Evolutionary conservation across 2,888 invertebrate species (phyloP).

Genomic region (Tipula lateralis): DNA sequence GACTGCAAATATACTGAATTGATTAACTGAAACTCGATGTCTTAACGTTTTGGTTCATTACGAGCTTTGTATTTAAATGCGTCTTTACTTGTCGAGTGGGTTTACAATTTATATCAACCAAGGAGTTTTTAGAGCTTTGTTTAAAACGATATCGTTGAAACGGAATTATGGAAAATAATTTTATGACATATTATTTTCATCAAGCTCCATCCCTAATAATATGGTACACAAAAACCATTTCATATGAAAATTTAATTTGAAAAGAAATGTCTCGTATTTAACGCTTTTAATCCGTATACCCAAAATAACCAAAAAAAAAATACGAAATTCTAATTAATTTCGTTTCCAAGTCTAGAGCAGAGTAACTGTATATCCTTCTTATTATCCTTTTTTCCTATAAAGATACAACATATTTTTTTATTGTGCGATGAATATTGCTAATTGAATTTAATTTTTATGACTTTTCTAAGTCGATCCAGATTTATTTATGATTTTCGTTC

Average conservation of each 20-base stretch:
- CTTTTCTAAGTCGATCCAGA: neutral
- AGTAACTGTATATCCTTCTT: neutral
- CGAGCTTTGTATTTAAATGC: too few species aligned
- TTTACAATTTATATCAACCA: too few species aligned
- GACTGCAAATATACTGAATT: too few species aligned
- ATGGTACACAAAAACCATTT: neutral
- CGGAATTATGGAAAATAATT: neutral
- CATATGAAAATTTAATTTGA: neutral
- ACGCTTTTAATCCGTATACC: constrained; percentile 19
- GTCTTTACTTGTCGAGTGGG: too few species aligned
- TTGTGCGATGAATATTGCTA: neutral
- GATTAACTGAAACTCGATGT: too few species aligned
- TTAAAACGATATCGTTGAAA: neutral
- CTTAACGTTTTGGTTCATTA: too few species aligned
- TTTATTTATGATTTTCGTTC: neutral
- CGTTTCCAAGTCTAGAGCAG: neutral
- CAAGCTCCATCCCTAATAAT: neutral
- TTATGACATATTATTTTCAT: neutral
- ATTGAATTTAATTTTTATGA: constrained; percentile 24
- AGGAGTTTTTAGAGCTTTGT: too few species aligned
- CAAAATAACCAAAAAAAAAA: neutral
- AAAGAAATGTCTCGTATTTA: neutral
- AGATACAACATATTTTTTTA: neutral
- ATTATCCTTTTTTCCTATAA: neutral
- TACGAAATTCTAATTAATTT: neutral